phyloP scores from a whole-genome alignment of 1,140 invertebrate species.

The Oedothorax gibbosus region DNA sequence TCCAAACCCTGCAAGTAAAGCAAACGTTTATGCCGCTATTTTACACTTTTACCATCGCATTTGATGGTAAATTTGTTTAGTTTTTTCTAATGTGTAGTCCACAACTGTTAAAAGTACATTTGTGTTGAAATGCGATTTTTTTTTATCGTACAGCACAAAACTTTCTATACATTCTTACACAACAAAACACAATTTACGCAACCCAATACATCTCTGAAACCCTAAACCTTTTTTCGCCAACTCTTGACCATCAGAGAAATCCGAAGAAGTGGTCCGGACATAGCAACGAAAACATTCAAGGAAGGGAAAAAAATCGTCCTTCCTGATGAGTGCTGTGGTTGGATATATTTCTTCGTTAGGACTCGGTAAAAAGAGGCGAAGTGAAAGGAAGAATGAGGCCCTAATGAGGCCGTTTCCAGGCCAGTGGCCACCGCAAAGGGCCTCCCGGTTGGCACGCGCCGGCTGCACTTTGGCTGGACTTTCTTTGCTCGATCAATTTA shows the following conservation, averaged over 20 bases:
- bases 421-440: conserved; percentile 29
- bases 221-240: conserved; percentile 15
- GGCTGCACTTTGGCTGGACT: conserved; percentile 10
- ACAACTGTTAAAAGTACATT: no score
- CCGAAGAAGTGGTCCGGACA: not conserved
- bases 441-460: conserved; percentile 37
- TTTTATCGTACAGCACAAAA: no score
- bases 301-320: conserved; percentile 12
- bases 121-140: no score
- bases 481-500: conserved; percentile 30
- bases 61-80: no score
- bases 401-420: conserved; percentile 53
- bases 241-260: conserved; percentile 13
- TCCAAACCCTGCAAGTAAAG: no score
- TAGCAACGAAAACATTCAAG: not conserved
- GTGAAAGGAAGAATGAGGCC: conserved; percentile 5
- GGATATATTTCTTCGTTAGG: conserved; percentile 56
- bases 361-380: conserved; percentile 29
- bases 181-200: no score
- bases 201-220: not conserved
- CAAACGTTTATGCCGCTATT: no score
- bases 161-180: no score
- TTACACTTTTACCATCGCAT: no score
- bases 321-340: conserved; percentile 25
- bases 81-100: no score